phyloP scores from a whole-genome alignment of 1,140 invertebrate species.

The Diachasma alloeum region DNA sequence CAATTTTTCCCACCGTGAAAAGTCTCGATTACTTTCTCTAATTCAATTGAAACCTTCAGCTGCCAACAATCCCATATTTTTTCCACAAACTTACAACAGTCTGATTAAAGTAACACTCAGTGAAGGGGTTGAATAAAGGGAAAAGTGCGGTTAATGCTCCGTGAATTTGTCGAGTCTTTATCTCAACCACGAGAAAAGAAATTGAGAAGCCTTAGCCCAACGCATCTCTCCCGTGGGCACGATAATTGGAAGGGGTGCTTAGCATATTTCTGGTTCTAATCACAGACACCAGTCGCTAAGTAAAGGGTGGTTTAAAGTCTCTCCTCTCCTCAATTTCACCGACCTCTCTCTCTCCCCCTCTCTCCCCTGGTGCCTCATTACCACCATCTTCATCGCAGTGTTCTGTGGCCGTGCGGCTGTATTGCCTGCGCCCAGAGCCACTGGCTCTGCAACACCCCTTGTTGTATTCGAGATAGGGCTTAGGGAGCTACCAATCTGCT shows the following conservation, averaged over 20 bases:
- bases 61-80: not conserved
- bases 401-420: not conserved
- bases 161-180: slow-evolving; percentile 16
- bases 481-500: slow-evolving; percentile 63
- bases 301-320: slow-evolving; percentile 53
- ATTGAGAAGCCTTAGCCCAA: not conserved
- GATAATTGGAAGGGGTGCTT: slow-evolving; percentile 57
- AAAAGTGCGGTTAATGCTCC: slow-evolving; percentile 1
- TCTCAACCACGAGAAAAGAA: slow-evolving; percentile 1
- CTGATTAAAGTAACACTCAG: not conserved
- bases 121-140: not conserved
- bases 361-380: not conserved
- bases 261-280: slow-evolving; percentile 59
- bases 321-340: slow-evolving; percentile 30
- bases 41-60: not conserved
- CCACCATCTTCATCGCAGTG: not conserved
- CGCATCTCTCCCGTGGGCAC: slow-evolving; percentile 32
- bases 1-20: not conserved
- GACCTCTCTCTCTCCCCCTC: not conserved
- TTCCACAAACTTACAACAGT: not conserved
- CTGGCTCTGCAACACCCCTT: slow-evolving; percentile 42
- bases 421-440: not conserved
- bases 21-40: not conserved
- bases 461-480: slow-evolving; percentile 52
- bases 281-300: slow-evolving; percentile 51